These are phyloP conservation scores for Cryptocephalus primarius DNA, from an alignment of 2,888 invertebrate genomes.

Conservation along the genomic window DNA sequence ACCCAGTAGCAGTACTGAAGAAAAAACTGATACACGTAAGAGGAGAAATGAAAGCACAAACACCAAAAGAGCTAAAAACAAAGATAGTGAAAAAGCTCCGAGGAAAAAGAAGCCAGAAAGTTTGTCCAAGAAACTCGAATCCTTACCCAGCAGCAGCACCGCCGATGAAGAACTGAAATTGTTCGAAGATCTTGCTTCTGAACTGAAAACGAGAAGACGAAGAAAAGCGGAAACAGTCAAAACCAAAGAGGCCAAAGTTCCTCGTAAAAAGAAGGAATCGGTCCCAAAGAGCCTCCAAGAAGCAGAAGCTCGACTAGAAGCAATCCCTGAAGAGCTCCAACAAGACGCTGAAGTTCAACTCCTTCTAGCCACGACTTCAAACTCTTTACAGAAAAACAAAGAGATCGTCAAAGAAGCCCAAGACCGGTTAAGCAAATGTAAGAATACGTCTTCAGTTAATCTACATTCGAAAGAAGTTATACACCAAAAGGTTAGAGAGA, in stretches of 20 bases:
- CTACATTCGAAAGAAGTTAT: slow-evolving; percentile 47
- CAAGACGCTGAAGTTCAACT: slow-evolving; percentile 24
- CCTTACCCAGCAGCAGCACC: neutral
- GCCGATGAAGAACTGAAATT: slow-evolving; percentile 10
- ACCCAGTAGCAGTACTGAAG: neutral
- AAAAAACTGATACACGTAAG: neutral
- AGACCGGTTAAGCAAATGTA: slow-evolving; percentile 13
- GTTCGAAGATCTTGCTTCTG: slow-evolving; percentile 9
- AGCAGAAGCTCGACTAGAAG: neutral
- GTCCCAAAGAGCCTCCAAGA: neutral
- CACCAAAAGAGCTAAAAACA: slow-evolving; percentile 4
- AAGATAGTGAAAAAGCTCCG: slow-evolving; percentile 1
- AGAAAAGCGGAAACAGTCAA: slow-evolving; percentile 8
- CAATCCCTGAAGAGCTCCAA: slow-evolving; percentile 14
- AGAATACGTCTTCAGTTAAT: neutral
- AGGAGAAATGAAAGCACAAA: neutral
- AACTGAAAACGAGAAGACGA: slow-evolving; percentile 10
- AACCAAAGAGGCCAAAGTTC: slow-evolving; percentile 1
- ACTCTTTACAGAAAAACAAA: slow-evolving; percentile 23
- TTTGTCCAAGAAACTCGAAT: neutral
- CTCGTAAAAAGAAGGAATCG: neutral
- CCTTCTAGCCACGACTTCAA: slow-evolving; percentile 19
- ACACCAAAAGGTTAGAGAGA: slow-evolving; percentile 62
- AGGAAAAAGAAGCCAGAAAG: slow-evolving; percentile 1
- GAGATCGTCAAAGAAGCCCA: slow-evolving; percentile 23